Base-by-base conservation (phyloP, 1,140 invertebrate genomes). In the Panonychus citri region DNA sequence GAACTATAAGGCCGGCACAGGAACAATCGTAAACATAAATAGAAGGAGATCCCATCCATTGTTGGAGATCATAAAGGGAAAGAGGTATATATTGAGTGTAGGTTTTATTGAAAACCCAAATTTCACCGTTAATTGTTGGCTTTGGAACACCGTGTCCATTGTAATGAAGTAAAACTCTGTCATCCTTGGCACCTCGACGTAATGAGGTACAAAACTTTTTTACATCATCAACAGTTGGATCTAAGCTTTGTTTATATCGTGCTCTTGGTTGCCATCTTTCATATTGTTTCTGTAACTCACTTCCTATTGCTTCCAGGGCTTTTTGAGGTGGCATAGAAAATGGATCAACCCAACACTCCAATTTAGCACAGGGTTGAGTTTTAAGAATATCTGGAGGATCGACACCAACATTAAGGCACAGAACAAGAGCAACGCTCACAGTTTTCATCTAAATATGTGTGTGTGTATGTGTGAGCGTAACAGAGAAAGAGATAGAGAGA, bases 11-110 rank as follows among this genome's bases (percentile, higher is more conserved):
- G 42, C 91, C 93, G 12, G 94, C 94, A 75, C 93, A 95, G 27
- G 89, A 94, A 73, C 93, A 98, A 70, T 98, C 94, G 73, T 95
- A 98, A 10, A 98, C 91, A 73, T 97, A 98, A 58, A 99, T 94
- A 43, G 91, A 95, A 7, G 94, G 94, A 53, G 85, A 82, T 53
- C 88, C 89, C 89, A 98, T 96, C 94, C 94, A 98, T 25, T 83
- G 84, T 74, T 98, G 93, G 51, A 99, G 76, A 74, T 98, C 94
- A 70, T 91, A 97, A 40, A 98, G 81, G 51, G 90, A 96, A 63
- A 99, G 73, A 54, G 94, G 95, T 73, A 99, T 98, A 73, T 99
- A 99, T 73, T 99, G 91, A 1, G 91, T 96, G 69, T 90, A 97
- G 57, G 80, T 86, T 81, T 91, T 72, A 74, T 99, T 98, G 70